These are phyloP conservation scores for Bambusicola thoracicus DNA, from an alignment of 2,113 vertebrate species.

Conservation along the genomic window DNA sequence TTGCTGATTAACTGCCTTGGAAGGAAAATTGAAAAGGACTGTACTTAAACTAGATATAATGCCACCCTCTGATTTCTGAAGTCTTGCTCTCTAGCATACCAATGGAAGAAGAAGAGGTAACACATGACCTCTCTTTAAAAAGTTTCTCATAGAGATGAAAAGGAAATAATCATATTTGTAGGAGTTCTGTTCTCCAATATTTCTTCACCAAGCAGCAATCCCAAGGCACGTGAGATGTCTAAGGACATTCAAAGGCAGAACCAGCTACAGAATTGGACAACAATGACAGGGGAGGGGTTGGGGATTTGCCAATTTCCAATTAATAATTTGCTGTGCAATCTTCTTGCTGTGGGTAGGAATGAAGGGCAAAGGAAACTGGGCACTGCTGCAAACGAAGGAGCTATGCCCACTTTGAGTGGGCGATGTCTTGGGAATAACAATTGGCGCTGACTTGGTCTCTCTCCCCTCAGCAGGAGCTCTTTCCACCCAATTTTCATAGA, in stretches of 20 bases:
- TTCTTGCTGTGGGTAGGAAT: fast-evolving
- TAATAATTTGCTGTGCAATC: neutral
- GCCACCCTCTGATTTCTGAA: neutral
- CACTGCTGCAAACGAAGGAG: fast-evolving
- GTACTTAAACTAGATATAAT: neutral
- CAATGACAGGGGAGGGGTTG: neutral
- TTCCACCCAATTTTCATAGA: neutral
- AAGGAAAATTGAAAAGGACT: constrained; percentile 23
- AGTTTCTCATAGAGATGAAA: neutral
- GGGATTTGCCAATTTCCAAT: neutral
- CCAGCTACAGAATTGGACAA: neutral
- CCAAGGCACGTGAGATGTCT: neutral
- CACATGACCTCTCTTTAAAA: neutral
- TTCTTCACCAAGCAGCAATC: neutral
- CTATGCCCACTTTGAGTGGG: fast-evolving
- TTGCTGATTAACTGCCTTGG: constrained; percentile 19
- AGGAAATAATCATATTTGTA: neutral
- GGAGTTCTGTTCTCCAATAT: neutral
- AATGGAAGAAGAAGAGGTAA: neutral
- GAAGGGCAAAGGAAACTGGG: neutral
- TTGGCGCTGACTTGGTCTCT: neutral
- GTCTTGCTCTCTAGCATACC: neutral
- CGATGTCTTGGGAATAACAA: neutral
- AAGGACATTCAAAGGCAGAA: neutral
- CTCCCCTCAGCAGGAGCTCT: neutral